A percentile compares a stretch with the other conserved stretches of the same genome.
Evolutionary conservation across 2,113 vertebrate species (phyloP).

Genomic region (Peromyscus californicus): DNA sequence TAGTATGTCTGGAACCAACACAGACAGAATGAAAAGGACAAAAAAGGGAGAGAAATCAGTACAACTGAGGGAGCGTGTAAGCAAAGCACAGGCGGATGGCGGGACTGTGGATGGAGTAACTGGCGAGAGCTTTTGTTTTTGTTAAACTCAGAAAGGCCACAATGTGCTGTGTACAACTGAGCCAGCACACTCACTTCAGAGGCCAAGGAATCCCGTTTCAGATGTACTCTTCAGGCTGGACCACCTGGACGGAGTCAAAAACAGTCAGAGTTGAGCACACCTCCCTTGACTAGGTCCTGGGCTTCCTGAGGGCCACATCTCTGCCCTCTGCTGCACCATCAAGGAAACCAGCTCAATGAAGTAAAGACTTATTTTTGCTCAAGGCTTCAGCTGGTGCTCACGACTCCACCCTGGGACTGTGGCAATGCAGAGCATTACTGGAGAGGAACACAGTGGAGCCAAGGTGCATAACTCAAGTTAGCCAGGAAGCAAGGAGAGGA

Average conservation of each 20-base stretch:
- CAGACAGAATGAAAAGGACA: neutral
- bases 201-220: neutral
- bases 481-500: neutral
- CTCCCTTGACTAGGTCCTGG: neutral
- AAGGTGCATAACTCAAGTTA: neutral
- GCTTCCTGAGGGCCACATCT: neutral
- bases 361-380: neutral
- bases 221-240: neutral
- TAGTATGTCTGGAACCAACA: constrained; percentile 42
- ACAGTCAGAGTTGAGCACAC: rapidly evolving
- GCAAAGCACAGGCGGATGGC: neutral
- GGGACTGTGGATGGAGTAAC: neutral
- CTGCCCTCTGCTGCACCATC: neutral
- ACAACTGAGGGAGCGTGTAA: neutral
- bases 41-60: constrained; percentile 12
- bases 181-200: neutral
- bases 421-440: too few relatives aligned
- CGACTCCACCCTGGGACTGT: too few relatives aligned
- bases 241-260: neutral
- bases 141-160: constrained; percentile 28
- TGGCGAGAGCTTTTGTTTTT: neutral
- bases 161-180: neutral
- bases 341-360: neutral
- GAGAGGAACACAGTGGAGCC: neutral
- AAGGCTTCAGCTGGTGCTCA: neutral